Evolutionary conservation across 2,888 invertebrate genomes (phyloP), one percentile per base, ranked within the genome.

Genomic region (Zaprionus lineosus): DNA sequence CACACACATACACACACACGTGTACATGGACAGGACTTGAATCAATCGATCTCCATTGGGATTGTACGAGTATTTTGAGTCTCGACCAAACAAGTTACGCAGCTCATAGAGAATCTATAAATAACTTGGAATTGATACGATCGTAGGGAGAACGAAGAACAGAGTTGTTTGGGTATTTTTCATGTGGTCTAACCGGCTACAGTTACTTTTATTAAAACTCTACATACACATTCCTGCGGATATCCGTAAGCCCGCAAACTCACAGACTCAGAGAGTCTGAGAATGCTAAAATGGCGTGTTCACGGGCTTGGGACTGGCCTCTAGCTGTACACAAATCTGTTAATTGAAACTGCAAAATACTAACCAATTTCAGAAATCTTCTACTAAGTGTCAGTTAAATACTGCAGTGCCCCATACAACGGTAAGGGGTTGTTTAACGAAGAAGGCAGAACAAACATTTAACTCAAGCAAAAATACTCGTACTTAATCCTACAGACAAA

Each of bases 1-100:
- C 24, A 31, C 44, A n/a, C n/a, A n/a, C n/a, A n/a, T 37, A 46
- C 26, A 60, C 46, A 56, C 14, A 59, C 47, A 36, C 44, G 24
- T 88, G 52, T 16, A 59, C 47, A 36, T 39, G 24, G 88, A 89
- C 58, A 53, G 64, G 61, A 66, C 70, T 47, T 57, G 57, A 63
- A 33, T 15, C 15, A 28, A 33, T 51, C 19, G 12, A 52, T 31
- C 58, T 31, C n/a, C n/a, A n/a, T 3, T 47, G 66, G 59, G 51
- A 50, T 33, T 41, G 11, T 12, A 24, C 11, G 14, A 16, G 2
- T 2, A 14, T 21, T 21, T 11, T 11, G 18, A 19, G 8, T 36
- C 24, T 2, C 24, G n/a, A 8, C 2, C 2, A 24, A 24, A 24
- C 2, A 24, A 2, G 8, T 24, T 24, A 2, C 6, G 24, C 24